A percentile compares a stretch with the other conserved stretches of the same genome.
phyloP scores from a whole-genome alignment of 2,888 invertebrate species.

The Calliopum simillimum region DNA sequence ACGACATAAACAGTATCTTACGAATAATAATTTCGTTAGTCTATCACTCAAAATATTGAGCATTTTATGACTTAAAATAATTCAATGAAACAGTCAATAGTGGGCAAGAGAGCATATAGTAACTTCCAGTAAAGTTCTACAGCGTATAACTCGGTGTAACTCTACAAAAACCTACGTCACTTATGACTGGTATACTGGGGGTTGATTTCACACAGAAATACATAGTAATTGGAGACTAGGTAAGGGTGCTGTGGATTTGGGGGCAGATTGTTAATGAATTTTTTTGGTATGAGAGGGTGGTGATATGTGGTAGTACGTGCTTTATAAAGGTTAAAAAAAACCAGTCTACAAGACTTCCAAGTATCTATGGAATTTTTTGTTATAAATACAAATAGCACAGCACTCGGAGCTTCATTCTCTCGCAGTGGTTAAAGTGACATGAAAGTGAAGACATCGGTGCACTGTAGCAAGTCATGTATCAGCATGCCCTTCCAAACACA shows the following conservation, averaged over 20 bases:
- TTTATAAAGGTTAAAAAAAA: too few species aligned
- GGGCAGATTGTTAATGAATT: neutral
- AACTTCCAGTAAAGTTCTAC: too few species aligned
- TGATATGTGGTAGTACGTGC: conserved; percentile 3
- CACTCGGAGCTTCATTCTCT: conserved; percentile 65
- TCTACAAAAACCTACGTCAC: conserved; percentile 27
- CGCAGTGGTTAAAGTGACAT: conserved; percentile 68
- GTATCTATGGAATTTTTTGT: conserved; percentile 40
- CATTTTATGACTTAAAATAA: too few species aligned
- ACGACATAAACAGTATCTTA: too few species aligned
- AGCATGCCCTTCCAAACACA: conserved; percentile 68
- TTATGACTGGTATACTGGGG: neutral
- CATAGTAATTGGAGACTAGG: too few species aligned
- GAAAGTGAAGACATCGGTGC: conserved; percentile 67
- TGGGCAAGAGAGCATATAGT: too few species aligned
- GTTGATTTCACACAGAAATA: too few species aligned
- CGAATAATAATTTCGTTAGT: too few species aligned
- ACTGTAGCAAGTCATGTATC: conserved; percentile 68
- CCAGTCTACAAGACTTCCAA: neutral
- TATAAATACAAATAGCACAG: conserved; percentile 62
- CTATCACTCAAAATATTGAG: too few species aligned
- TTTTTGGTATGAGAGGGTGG: neutral
- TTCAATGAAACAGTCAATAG: too few species aligned
- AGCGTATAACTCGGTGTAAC: neutral
- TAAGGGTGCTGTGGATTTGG: neutral